These are phyloP conservation scores for Hemiscyllium ocellatum DNA, from an alignment of 2,113 vertebrate genomes.

Conservation along the genomic window DNA sequence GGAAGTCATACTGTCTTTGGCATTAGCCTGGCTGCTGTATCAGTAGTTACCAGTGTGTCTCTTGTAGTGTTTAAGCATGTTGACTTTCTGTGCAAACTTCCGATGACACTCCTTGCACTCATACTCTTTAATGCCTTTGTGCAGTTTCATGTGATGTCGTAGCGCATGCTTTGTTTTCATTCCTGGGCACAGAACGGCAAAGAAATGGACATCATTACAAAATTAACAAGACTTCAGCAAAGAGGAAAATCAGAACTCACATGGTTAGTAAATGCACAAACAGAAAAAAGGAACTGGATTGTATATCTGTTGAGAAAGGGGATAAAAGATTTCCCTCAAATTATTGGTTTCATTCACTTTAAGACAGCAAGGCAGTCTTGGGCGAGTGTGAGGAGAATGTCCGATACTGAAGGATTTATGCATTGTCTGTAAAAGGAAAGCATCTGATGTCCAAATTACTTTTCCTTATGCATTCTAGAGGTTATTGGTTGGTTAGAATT, in stretches of 20 bases:
- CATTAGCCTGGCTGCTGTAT: neutral
- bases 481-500: neutral
- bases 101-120: constrained; percentile 93
- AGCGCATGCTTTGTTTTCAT: constrained; percentile 99
- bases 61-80: constrained; percentile 98
- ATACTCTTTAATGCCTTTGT: constrained; percentile 97
- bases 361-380: neutral
- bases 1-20: neutral
- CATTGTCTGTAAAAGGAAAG: neutral
- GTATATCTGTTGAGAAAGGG: neutral
- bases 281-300: neutral
- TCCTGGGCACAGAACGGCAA: constrained; percentile 55
- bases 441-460: neutral
- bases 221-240: neutral
- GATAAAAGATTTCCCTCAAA: neutral
- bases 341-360: neutral
- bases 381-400: neutral
- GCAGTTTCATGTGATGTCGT: constrained; percentile 97
- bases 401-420: neutral
- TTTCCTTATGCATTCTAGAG: neutral
- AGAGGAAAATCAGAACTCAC: neutral
- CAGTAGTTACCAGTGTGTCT: constrained; percentile 78
- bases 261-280: too few species aligned
- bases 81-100: constrained; percentile 97
- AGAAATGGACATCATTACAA: neutral